Percentiles rank a stretch among this genome's conserved stretches.
phyloP scores from a whole-genome alignment of 1,140 invertebrate genomes.

The Lucilia sericata region DNA sequence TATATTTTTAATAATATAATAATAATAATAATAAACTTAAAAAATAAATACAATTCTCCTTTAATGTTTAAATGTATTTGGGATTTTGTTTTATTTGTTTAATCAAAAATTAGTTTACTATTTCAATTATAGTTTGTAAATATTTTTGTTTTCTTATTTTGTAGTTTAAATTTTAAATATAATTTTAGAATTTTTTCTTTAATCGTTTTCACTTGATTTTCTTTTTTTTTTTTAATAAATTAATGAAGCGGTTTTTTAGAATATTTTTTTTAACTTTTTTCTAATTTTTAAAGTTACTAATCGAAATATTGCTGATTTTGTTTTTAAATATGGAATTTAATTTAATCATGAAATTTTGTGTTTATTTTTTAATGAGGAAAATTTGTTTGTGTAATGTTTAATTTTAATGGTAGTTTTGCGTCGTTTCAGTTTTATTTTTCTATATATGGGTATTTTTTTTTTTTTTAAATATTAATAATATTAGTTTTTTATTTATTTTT shows the following conservation, averaged over 20 bases:
- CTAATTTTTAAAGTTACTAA: background rate
- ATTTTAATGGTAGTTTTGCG: background rate
- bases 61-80: background rate
- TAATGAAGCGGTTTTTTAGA: background rate
- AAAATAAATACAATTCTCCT: conserved; percentile 41
- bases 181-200: background rate
- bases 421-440: no score
- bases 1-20: conserved; percentile 27
- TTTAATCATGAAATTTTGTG: no score
- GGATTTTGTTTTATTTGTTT: background rate
- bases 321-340: background rate
- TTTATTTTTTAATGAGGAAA: no score
- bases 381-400: background rate
- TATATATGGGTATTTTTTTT: background rate
- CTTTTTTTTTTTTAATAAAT: background rate
- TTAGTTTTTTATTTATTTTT: background rate
- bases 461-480: background rate
- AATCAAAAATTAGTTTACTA: background rate
- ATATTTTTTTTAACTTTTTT: background rate
- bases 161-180: background rate
- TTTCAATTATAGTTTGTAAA: background rate
- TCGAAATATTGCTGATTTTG: background rate
- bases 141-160: background rate
- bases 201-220: background rate
- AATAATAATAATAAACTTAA: background rate